phyloP scores from a whole-genome alignment of 35 echinoderm and acorn worm genomes.

The Hemicentrotus pulcherrimus region DNA sequence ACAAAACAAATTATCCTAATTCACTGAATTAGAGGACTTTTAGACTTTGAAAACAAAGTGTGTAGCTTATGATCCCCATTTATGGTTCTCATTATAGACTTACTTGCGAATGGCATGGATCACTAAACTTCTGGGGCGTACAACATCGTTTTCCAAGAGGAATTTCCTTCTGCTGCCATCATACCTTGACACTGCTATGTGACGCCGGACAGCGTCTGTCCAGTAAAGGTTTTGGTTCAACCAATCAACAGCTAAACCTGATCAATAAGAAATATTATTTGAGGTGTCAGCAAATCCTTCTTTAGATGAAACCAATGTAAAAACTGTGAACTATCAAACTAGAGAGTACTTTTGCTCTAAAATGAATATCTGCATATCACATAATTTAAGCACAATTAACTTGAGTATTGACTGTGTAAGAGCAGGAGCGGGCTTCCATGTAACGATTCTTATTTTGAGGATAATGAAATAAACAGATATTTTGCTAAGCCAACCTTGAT shows the following conservation, averaged over 20 bases:
- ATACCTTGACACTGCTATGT: conserved; percentile 76
- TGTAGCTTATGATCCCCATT: neutral
- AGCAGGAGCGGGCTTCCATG: too few relatives aligned
- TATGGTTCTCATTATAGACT: neutral
- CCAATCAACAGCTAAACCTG: conserved; percentile 88
- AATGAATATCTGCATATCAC: too few relatives aligned
- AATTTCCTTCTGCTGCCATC: conserved; percentile 64
- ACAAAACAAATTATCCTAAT: too few relatives aligned
- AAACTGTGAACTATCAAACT: too few relatives aligned
- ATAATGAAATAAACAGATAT: too few relatives aligned
- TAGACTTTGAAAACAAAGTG: too few relatives aligned
- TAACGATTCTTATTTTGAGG: too few relatives aligned
- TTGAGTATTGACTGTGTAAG: too few relatives aligned
- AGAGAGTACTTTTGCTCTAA: too few relatives aligned
- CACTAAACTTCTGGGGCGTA: conserved; percentile 71
- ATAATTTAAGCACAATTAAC: too few relatives aligned
- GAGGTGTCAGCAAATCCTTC: neutral
- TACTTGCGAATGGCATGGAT: conserved; percentile 70
- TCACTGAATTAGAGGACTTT: too few relatives aligned
- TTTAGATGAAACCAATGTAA: too few relatives aligned
- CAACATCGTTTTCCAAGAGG: conserved; percentile 61
- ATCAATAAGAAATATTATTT: neutral
- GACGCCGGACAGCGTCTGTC: conserved; percentile 68
- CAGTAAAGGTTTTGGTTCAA: conserved; percentile 80
- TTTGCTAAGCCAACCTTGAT: neutral